Base-by-base conservation (phyloP, 2,113 vertebrate species). In the Urocitellus parryii region DNA sequence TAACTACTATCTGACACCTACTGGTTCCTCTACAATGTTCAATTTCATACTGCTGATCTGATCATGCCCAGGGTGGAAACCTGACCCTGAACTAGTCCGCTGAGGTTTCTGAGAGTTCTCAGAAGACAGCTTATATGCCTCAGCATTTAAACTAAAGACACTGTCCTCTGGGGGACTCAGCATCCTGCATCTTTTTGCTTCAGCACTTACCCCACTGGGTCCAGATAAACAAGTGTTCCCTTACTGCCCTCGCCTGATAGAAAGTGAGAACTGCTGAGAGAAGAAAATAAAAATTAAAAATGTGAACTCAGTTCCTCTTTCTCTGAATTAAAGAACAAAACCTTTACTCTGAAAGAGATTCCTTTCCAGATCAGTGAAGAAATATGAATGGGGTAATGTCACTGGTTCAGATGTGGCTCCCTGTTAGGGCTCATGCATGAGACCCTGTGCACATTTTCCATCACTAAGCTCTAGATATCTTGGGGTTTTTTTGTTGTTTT, bases 241-340 rank as follows among this genome's bases (percentile, higher is more conserved):
- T 81, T 96, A 63, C 92, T 83, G 96, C 94, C 95, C 83, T 91
- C 74, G 0, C 32, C 79, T 91, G 94, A 85, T 96, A 22, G 8
- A n/a, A 82, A 58, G 18, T 82, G 25, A 48, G 61, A 20, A 91
- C 82, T 91, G 37, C 83, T 45, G 25, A 56, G 3, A 93, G 10
- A 72, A 84, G 73, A n/a, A 61, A 74, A 58, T 51, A 51, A 51
- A 51, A 51, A 14, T 14, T 51, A 29, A 27, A 63, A 94, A 63
- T 73, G 20, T 56, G 48, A 73, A 89, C 51, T 78, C 12, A 37
- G 39, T 39, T 51, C 34, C n/a, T 20, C 29, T 32, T 4, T 56
- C 48, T 5, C 3, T 0, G 8, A 42, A 67, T 78, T 39, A 61
- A 45, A 56, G 11, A 58, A 67, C 17, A 5, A 25, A 22, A 29